Conservation (phyloP, 2,888 invertebrate species). For the Lasioglossum zephyrum region DNA sequence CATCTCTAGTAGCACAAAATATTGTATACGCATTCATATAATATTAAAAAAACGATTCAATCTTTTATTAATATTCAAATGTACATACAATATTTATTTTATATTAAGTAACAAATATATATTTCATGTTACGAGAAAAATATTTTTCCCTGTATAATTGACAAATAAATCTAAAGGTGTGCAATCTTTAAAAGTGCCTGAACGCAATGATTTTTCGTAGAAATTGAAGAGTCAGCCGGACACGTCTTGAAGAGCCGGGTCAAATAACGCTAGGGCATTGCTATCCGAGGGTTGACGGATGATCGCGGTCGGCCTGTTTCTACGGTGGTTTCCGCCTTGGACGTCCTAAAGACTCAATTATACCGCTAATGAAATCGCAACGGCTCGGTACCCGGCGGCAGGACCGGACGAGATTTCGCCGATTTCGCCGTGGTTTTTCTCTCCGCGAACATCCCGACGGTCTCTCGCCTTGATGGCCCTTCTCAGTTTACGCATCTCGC, state of each 20-base stretch:
- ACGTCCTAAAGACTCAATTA: slow-evolving; percentile 2
- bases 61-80: no score
- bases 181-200: no score
- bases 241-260: background rate
- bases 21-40: no score
- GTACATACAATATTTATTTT: no score
- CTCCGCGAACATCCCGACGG: slow-evolving; percentile 27
- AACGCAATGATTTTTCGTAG: background rate
- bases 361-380: slow-evolving; percentile 10
- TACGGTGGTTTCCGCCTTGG: background rate
- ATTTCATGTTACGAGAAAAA: no score
- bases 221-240: background rate
- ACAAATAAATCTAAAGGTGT: no score
- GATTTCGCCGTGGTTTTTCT: slow-evolving; percentile 8
- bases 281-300: background rate
- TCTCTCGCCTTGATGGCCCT: slow-evolving; percentile 51
- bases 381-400: no score
- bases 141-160: no score
- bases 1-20: no score
- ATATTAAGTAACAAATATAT: no score
- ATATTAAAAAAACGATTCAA: no score
- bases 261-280: background rate
- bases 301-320: background rate
- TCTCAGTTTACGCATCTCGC: slow-evolving; percentile 62
- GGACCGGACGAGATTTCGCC: background rate